Evolutionary conservation across 2,888 invertebrate genomes (phyloP), one percentile per base, ranked within the genome.

Genomic region (Steinernema hermaphroditum): DNA sequence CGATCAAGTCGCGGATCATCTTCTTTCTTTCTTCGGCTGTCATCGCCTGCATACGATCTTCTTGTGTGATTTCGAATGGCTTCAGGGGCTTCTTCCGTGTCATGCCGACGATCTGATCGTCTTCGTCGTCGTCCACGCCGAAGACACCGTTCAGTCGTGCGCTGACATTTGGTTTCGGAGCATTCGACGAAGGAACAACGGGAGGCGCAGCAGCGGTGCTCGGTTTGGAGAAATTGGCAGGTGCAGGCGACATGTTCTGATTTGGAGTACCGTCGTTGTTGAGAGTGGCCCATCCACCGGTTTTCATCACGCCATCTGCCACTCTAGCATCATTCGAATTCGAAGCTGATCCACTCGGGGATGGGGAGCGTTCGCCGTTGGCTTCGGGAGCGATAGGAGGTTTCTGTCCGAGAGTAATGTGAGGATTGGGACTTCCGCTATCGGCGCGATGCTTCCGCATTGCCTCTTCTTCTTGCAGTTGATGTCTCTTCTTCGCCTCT

Each of bases 1-100:
- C 96, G 86, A 99, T 98, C 81, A 99, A 91, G 78, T 93, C 93
- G 90, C 97, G 97, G 83, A 97, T 95, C 88, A 94, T 92, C 85
- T 93, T 93, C 73, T 95, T 90, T 88, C 97, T 97, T 88, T 99
- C 98, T 88, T 98, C 84, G 0, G 78, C 76, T 8, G 81, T 80
- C 80, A 86, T 76, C n/a, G 78, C 74, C 68, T 81, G 80, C 69
- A 83, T 82, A 24, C 85, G 76, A 37, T 85, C 85, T 73, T 85
- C 84, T 49, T 76, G 50, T 0, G 85, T 83, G 22, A 85, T 82
- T 68, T 84, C 82, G 46, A 85, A 83, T 49, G 82, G 82, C 71
- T 82, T 83, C 74, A 85, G 75, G 70, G 83, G 81, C 74, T 83
- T 85, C 70, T 79, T 79, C 9, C 50, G 75, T 22, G 68, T 44